These are phyloP conservation scores for Halisarca cf. caerulea DNA, from an alignment of 37 sponge, comb jelly and placozoan genomes.

Conservation along the genomic window DNA sequence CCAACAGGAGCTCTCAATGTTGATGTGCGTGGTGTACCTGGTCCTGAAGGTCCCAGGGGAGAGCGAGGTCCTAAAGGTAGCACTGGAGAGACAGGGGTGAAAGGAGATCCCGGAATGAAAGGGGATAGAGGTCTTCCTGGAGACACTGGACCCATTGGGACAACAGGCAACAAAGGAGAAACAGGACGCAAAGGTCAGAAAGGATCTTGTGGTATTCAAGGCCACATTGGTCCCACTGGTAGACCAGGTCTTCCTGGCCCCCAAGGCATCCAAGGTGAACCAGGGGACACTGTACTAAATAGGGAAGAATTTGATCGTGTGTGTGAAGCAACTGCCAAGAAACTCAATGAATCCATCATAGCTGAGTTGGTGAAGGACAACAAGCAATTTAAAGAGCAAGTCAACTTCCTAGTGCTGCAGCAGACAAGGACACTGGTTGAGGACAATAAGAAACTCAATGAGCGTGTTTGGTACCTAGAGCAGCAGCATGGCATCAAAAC, in stretches of 20 bases:
- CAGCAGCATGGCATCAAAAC: too few relatives aligned
- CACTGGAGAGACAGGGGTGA: constrained; percentile 18
- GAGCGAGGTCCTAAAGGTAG: constrained; percentile 15
- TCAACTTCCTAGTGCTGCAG: too few relatives aligned
- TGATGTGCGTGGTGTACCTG: constrained; percentile 39
- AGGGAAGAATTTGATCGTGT: background rate
- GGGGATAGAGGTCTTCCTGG: constrained; percentile 28
- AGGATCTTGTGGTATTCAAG: background rate
- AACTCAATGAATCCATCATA: background rate
- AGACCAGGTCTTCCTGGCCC: background rate
- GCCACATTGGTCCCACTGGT: constrained; percentile 2
- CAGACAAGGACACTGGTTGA: too few relatives aligned
- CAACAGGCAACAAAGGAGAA: background rate
- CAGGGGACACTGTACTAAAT: constrained; percentile 11
- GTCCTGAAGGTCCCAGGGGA: constrained; percentile 31
- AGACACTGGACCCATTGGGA: constrained; percentile 12
- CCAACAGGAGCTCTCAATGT: background rate
- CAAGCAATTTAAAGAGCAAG: too few relatives aligned
- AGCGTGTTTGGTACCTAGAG: too few relatives aligned
- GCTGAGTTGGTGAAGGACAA: too few relatives aligned
- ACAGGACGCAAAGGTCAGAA: constrained; percentile 25
- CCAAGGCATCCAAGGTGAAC: background rate
- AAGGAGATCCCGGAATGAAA: constrained; percentile 10
- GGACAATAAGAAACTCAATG: too few relatives aligned
- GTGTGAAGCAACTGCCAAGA: background rate